Conservation (phyloP, 2,888 invertebrate species). For the Acleris laterana region DNA sequence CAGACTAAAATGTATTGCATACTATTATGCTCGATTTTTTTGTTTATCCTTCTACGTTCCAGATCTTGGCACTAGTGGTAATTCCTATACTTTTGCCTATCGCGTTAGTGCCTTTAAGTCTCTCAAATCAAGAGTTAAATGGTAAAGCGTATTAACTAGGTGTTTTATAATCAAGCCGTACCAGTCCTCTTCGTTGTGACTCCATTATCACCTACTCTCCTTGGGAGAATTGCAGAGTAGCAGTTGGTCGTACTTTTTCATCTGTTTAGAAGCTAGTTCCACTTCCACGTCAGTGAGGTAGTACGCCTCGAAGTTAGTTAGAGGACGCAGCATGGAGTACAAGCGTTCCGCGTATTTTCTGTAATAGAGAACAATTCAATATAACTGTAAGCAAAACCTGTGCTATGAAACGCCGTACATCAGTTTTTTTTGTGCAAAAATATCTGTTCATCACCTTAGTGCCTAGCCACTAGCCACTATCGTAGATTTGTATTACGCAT, state of each 20-base stretch:
- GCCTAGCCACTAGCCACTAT: too few relatives aligned
- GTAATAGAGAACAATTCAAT: constrained; percentile 18
- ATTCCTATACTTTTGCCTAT: too few relatives aligned
- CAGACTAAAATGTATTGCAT: background rate
- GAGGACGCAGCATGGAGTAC: constrained; percentile 80
- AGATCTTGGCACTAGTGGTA: too few relatives aligned
- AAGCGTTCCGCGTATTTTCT: constrained; percentile 85
- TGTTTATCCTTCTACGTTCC: too few relatives aligned
- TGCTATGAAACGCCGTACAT: background rate
- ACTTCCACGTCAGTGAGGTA: constrained; percentile 74
- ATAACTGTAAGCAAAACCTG: background rate
- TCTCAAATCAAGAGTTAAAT: too few relatives aligned
- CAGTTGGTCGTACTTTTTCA: constrained; percentile 72
- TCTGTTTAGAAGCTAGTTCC: constrained; percentile 68
- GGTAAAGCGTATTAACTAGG: too few relatives aligned
- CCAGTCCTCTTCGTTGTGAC: background rate
- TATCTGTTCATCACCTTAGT: too few relatives aligned
- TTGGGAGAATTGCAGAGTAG: constrained; percentile 47
- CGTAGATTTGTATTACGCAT: too few relatives aligned
- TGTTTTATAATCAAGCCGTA: too few relatives aligned
- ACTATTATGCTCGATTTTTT: too few relatives aligned
- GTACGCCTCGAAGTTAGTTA: constrained; percentile 81
- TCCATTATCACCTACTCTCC: constrained; percentile 53
- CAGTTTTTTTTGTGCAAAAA: too few relatives aligned
- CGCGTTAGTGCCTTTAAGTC: too few relatives aligned